Percentiles rank a stretch among this genome's conserved stretches.
These are phyloP conservation scores for Clitarchus hookeri DNA, from an alignment of 2,888 invertebrate genomes.

Conservation along the genomic window DNA sequence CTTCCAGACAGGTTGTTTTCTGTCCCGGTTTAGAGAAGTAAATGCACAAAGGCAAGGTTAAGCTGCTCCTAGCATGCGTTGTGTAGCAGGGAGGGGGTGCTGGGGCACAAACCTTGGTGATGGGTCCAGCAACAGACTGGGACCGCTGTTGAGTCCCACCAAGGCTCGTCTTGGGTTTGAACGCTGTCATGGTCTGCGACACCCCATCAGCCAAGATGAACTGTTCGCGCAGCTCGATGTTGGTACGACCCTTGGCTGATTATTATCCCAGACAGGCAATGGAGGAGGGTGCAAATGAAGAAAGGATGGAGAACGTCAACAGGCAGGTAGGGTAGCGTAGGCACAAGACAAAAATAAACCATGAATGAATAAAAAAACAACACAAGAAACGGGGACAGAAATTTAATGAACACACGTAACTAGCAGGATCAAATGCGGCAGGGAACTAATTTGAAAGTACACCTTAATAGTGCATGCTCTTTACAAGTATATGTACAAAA, in stretches of 20 bases:
- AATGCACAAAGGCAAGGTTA: background rate
- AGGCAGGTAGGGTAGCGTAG: slow-evolving; percentile 41
- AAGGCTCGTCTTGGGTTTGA: slow-evolving; percentile 92
- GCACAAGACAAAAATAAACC: slow-evolving; percentile 43
- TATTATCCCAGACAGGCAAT: slow-evolving; percentile 11
- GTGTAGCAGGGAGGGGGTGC: background rate
- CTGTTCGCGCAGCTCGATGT: slow-evolving; percentile 98
- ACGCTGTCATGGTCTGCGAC: slow-evolving; percentile 98
- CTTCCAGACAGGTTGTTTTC: too few relatives aligned
- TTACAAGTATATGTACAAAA: background rate
- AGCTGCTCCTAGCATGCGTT: background rate
- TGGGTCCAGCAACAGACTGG: slow-evolving; percentile 65
- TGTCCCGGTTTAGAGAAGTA: too few relatives aligned
- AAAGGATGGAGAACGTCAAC: slow-evolving; percentile 28
- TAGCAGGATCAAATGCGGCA: background rate
- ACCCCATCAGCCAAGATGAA: slow-evolving; percentile 98
- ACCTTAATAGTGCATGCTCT: background rate
- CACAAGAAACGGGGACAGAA: slow-evolving; percentile 41
- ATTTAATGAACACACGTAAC: slow-evolving; percentile 33
- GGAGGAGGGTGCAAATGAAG: slow-evolving; percentile 22
- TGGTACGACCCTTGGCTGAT: slow-evolving; percentile 98
- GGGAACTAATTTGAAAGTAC: background rate
- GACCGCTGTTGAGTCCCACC: slow-evolving; percentile 70
- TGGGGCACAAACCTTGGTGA: slow-evolving; percentile 80
- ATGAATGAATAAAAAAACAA: slow-evolving; percentile 45